Evolutionary conservation across 2,797 vertebrate species (phyloP), one percentile per base, ranked within the genome.

Genomic region (Meda fulgida): DNA sequence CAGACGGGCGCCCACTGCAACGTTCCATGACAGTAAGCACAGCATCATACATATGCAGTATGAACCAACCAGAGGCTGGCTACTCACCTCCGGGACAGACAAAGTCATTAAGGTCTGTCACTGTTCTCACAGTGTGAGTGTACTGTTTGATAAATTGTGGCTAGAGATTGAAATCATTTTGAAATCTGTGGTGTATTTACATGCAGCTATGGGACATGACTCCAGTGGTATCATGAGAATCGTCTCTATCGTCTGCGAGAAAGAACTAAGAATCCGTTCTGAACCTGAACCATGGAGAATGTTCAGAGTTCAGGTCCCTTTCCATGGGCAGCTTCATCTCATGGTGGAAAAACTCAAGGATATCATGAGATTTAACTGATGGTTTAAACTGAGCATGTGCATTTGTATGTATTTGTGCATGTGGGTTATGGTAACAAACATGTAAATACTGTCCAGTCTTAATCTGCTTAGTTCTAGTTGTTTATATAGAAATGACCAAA

Each of bases 1-100:
- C 87, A 99, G 98, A 58, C 96, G 98, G 4, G 98, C 98, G 0
- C 98, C 98, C 84, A 99, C 97, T 0, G 97, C 98, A 9, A 98
- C 97, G 84, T 99, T 99, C 93, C 98, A 99, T 0, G 96, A 99
- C 93, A 98, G 97, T 83, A 99, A 99, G 89, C 98, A 99, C 92
- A 95, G 94, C 89, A 93, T 99, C 0, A 94, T 97, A 85, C 95
- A 98, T 2, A 96, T 99, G 91, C 97, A 99, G 91, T 99, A 97
- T 0, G 98, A 99, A 89, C 96, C 97, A 43, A 99, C 98, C 85
- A 96, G 97, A 55, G 96, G 97, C 77, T 97, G 96, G 93, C 92
- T 99, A 67, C 94, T 99, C 91, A 99, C 98, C 86, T 97, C 97
- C 0, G 98, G 98, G 51, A 94, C 96, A 13, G 98, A 99, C 95